phyloP scores from a whole-genome alignment of 2,113 vertebrate species.

The Isichthys henryi region DNA sequence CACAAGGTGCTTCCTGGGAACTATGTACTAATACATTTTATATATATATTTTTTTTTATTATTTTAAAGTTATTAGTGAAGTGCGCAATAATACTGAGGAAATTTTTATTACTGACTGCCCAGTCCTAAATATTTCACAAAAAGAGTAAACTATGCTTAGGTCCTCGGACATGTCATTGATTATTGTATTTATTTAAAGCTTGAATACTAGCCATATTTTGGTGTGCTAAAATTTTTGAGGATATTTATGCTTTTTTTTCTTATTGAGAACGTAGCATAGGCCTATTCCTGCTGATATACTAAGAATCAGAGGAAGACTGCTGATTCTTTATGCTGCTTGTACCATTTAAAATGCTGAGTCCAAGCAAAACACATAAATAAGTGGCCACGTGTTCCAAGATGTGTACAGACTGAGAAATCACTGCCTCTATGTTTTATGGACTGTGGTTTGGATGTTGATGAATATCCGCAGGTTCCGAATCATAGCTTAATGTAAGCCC shows the following conservation, averaged over 20 bases:
- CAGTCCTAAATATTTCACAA: not conserved
- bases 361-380: conserved; percentile 61
- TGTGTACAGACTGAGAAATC: conserved; percentile 54
- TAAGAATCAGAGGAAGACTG: conserved; percentile 41
- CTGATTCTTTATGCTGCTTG: conserved; percentile 49
- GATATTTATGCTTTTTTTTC: conserved; percentile 14
- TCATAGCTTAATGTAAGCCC: conserved; percentile 70
- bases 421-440: conserved; percentile 57
- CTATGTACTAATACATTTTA: not conserved
- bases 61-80: not conserved
- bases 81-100: not conserved
- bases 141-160: not conserved
- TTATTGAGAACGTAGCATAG: conserved; percentile 35
- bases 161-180: not conserved
- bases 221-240: not conserved
- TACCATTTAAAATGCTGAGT: conserved; percentile 50
- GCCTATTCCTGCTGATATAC: conserved; percentile 33
- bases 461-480: conserved; percentile 65
- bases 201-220: not conserved
- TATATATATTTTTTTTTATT: not conserved
- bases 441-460: conserved; percentile 61
- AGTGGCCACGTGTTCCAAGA: conserved; percentile 46
- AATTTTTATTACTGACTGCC: not conserved
- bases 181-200: not conserved
- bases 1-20: conserved; percentile 40